These are phyloP conservation scores for Lepidothrix coronata DNA, from an alignment of 2,113 vertebrate genomes.

Conservation along the genomic window DNA sequence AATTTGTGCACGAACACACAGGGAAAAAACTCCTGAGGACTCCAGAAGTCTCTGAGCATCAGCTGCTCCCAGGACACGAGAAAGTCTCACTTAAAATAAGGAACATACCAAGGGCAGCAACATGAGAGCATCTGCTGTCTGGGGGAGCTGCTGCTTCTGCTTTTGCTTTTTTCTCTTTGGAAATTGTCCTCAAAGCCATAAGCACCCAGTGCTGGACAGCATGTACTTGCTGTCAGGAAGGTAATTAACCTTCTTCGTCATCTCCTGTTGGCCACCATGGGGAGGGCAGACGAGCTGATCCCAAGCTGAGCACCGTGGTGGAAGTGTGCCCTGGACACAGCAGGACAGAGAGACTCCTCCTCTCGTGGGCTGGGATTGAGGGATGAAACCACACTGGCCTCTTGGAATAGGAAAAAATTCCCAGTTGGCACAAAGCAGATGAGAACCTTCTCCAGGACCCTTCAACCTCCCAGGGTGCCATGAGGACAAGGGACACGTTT, in stretches of 20 bases:
- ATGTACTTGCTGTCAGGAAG: not conserved
- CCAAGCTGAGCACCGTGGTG: not conserved
- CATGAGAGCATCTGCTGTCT: not conserved
- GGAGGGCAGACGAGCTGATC: not conserved
- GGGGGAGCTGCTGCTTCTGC: not conserved
- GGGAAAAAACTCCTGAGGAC: not conserved
- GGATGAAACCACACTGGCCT: not conserved
- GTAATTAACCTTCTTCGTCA: not conserved
- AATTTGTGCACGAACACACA: not conserved
- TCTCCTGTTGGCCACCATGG: not conserved
- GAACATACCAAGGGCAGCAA: not conserved
- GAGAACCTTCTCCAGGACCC: not conserved
- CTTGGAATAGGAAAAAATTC: fast-evolving
- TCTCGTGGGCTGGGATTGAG: fast-evolving
- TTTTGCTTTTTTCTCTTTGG: not conserved
- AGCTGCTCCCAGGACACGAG: not conserved
- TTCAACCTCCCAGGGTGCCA: not conserved
- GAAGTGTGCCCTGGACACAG: fast-evolving
- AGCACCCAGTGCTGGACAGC: not conserved
- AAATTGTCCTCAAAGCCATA: not conserved
- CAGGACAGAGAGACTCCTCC: not conserved
- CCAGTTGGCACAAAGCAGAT: fast-evolving
- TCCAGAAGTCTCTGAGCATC: not conserved
- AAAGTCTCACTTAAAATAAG: not conserved
- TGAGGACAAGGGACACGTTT: fast-evolving